A percentile compares a stretch with the other conserved stretches of the same genome.
phyloP scores from a whole-genome alignment of 2,113 vertebrate species.

The Stercorarius parasiticus region DNA sequence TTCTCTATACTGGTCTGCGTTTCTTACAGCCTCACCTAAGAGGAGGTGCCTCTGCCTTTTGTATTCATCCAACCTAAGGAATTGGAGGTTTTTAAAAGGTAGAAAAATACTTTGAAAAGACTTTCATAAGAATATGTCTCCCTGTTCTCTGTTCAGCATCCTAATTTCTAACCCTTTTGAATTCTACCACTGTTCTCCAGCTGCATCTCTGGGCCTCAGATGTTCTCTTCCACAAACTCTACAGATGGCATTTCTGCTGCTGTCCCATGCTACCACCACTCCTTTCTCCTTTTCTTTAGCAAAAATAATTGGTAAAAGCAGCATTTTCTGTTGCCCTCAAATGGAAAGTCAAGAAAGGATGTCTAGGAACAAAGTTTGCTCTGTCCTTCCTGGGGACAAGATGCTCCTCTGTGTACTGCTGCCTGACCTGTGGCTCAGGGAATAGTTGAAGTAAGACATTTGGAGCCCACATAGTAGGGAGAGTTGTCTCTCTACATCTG shows the following conservation, averaged over 20 bases:
- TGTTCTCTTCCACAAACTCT: background rate
- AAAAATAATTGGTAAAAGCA: background rate
- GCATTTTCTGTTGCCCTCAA: background rate
- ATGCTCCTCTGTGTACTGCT: background rate
- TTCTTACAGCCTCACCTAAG: background rate
- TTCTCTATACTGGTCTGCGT: background rate
- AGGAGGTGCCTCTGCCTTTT: background rate
- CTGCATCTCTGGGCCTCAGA: background rate
- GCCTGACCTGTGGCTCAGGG: background rate
- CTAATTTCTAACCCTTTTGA: background rate
- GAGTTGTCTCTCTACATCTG: background rate
- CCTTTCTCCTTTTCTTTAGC: background rate
- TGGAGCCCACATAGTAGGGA: background rate
- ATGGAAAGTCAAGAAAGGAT: background rate
- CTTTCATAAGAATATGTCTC: background rate
- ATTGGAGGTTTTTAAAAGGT: background rate
- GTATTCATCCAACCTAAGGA: background rate
- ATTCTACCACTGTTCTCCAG: background rate
- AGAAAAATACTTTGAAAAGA: background rate
- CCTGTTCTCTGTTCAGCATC: background rate
- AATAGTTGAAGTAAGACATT: background rate
- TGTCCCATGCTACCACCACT: background rate
- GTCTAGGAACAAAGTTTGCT: background rate
- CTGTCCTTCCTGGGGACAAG: background rate
- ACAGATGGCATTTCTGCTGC: background rate